A percentile compares a stretch with the other conserved stretches of the same genome.
phyloP scores from a whole-genome alignment of 2,113 vertebrate genomes.

The Hystrix brachyura region DNA sequence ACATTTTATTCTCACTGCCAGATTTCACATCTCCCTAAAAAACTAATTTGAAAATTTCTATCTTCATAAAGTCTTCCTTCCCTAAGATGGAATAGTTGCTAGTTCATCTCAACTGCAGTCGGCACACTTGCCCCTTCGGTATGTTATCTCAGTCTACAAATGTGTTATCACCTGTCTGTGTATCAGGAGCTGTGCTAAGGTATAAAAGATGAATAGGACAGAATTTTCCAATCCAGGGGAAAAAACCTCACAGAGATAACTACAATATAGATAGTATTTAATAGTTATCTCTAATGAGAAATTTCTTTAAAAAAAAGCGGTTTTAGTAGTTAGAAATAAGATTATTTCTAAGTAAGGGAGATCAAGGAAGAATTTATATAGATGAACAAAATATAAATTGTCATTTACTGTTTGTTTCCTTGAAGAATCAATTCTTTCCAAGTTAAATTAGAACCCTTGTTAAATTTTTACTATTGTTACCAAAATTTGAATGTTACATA shows the following conservation, averaged over 20 bases:
- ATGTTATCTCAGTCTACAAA: background rate
- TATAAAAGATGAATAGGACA: background rate
- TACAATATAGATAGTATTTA: background rate
- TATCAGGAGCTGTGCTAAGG: background rate
- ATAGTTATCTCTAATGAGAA: background rate
- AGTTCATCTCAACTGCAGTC: background rate
- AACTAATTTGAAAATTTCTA: background rate
- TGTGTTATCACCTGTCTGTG: background rate
- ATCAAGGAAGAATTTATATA: constrained; percentile 6
- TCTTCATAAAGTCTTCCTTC: background rate
- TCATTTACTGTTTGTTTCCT: background rate
- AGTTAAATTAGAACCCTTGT: background rate
- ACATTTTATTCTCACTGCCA: constrained; percentile 47
- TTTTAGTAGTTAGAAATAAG: background rate
- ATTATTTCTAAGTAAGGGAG: background rate
- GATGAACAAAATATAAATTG: no score
- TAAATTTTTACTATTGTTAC: background rate
- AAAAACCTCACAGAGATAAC: background rate
- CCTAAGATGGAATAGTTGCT: background rate
- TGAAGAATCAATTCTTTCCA: background rate
- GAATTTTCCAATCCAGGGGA: background rate
- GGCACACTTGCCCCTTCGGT: background rate
- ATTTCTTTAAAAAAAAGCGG: background rate
- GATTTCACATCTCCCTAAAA: background rate
- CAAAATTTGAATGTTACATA: background rate